phyloP scores from a whole-genome alignment of 2,113 vertebrate species.

The Probosciger aterrimus region DNA sequence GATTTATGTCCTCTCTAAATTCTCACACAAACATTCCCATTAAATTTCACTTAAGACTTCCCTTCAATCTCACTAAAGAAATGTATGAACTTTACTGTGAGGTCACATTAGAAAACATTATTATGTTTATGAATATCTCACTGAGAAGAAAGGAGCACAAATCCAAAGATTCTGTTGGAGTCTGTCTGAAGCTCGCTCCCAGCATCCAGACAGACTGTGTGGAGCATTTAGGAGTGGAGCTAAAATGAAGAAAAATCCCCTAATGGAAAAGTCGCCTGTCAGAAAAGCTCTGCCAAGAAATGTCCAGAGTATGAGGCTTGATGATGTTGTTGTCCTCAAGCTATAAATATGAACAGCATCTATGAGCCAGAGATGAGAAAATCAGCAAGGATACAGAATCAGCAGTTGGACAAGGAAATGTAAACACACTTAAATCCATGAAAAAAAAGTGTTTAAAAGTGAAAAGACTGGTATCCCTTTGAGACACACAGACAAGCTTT shows the following conservation, averaged over 20 bases:
- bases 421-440: background rate
- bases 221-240: background rate
- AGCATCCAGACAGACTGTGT: background rate
- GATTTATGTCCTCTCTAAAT: background rate
- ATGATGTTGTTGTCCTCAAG: background rate
- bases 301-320: background rate
- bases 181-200: background rate
- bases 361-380: background rate
- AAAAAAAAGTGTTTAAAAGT: background rate
- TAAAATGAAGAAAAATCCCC: background rate
- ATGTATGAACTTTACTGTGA: background rate
- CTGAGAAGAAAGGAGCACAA: background rate
- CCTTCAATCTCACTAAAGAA: background rate
- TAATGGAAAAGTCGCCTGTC: conserved; percentile 5
- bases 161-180: background rate
- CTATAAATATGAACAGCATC: background rate
- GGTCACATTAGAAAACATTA: background rate
- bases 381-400: background rate
- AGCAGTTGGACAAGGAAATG: background rate
- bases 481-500: background rate
- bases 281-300: background rate
- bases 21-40: background rate
- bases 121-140: background rate
- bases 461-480: background rate
- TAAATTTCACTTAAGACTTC: background rate